Percentiles rank a stretch among this genome's conserved stretches.
These are phyloP conservation scores for Limosa lapponica DNA, from an alignment of 2,797 vertebrate species.

Conservation along the genomic window DNA sequence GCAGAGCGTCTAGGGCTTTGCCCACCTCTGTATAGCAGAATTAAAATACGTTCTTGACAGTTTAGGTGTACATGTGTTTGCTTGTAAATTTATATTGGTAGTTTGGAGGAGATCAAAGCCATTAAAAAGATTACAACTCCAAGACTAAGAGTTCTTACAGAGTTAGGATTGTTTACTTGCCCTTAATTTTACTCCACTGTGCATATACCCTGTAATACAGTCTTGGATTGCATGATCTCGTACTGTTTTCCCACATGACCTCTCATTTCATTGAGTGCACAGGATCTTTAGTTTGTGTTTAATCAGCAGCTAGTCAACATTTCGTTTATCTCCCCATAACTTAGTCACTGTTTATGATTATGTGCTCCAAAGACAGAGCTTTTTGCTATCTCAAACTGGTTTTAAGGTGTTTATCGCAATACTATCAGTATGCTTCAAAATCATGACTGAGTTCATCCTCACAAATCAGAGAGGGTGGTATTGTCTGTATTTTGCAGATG, in stretches of 20 bases:
- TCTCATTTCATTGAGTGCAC: neutral
- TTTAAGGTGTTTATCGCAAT: neutral
- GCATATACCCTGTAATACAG: neutral
- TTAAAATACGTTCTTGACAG: neutral
- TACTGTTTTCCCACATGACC: neutral
- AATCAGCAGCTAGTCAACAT: neutral
- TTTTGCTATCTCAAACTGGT: neutral
- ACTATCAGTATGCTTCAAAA: neutral
- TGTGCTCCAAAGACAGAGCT: neutral
- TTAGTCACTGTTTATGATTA: neutral
- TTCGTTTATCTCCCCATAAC: neutral
- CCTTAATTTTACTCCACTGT: neutral
- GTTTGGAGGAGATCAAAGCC: neutral
- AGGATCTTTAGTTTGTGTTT: neutral
- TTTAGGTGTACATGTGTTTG: neutral
- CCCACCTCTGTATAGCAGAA: neutral
- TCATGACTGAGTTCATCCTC: neutral
- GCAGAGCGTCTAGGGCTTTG: neutral
- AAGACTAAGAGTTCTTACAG: neutral
- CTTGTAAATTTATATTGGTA: neutral
- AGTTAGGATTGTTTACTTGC: neutral
- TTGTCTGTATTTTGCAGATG: constrained; percentile 30
- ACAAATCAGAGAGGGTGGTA: constrained; percentile 12
- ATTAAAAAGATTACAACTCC: neutral
- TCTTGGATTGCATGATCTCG: neutral